These are phyloP conservation scores for Papilio demoleus DNA, from an alignment of 2,888 invertebrate species.

Conservation along the genomic window DNA sequence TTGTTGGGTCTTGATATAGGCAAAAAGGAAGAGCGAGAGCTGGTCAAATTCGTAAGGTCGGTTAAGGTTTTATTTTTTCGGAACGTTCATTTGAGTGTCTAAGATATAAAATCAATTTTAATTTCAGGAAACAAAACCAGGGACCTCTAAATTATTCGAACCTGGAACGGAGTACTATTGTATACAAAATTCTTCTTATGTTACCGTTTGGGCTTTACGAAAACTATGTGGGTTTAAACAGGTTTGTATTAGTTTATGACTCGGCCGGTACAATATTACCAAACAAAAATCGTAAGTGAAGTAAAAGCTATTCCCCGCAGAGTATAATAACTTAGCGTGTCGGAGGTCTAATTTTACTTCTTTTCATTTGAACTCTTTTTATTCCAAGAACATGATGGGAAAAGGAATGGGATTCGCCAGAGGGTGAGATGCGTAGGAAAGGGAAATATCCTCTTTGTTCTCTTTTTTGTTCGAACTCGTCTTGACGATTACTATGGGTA, in stretches of 20 bases:
- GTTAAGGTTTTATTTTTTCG: constrained; percentile 10
- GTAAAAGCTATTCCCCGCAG: too few relatives aligned
- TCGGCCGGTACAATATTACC: too few relatives aligned
- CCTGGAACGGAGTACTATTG: constrained; percentile 47
- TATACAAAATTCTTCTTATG: constrained; percentile 46
- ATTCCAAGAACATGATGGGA: too few relatives aligned
- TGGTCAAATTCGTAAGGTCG: constrained; percentile 44
- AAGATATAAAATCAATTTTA: neutral
- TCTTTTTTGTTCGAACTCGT: too few relatives aligned
- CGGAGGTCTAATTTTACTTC: too few relatives aligned
- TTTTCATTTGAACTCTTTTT: too few relatives aligned
- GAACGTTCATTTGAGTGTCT: neutral
- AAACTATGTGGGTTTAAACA: constrained; percentile 44
- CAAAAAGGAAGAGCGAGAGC: constrained; percentile 41
- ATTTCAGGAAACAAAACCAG: constrained; percentile 43
- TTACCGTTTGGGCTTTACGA: constrained; percentile 45
- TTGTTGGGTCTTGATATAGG: constrained; percentile 15
- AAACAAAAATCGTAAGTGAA: too few relatives aligned
- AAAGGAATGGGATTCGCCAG: too few relatives aligned
- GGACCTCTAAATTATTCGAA: constrained; percentile 46
- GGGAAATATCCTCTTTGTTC: too few relatives aligned
- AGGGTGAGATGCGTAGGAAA: too few relatives aligned
- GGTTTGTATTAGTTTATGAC: constrained; percentile 24
- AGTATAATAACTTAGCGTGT: too few relatives aligned
- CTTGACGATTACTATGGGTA: too few relatives aligned